phyloP scores from a whole-genome alignment of 1,140 invertebrate genomes.

The Anoplophora glabripennis region DNA sequence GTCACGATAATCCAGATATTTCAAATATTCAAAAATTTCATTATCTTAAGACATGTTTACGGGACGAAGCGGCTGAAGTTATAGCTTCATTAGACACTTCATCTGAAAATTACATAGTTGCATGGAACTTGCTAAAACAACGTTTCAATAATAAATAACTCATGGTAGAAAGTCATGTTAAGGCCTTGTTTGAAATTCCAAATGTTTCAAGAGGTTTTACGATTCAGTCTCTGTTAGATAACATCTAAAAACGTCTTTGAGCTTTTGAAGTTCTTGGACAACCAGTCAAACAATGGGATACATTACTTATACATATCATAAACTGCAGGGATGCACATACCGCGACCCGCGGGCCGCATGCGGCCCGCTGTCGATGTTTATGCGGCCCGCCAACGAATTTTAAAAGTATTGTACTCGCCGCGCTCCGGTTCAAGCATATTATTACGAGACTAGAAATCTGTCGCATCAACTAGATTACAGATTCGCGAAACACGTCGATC shows the following conservation, averaged over 20 bases:
- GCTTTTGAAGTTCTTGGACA: slow-evolving; percentile 6
- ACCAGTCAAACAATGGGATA: slow-evolving; percentile 14
- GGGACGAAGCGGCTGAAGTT: slow-evolving; percentile 22
- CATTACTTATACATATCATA: slow-evolving; percentile 12
- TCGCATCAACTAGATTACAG: no score
- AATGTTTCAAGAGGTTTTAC: neutral
- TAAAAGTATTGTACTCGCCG: no score
- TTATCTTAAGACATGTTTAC: slow-evolving; percentile 6
- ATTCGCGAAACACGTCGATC: no score
- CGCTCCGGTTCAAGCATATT: no score
- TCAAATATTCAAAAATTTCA: slow-evolving; percentile 8
- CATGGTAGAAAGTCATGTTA: slow-evolving; percentile 15
- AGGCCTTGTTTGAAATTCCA: slow-evolving; percentile 6
- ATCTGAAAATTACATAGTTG: slow-evolving; percentile 13
- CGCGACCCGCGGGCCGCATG: no score
- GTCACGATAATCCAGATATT: slow-evolving; percentile 3
- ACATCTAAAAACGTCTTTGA: slow-evolving; percentile 6
- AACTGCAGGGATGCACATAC: no score
- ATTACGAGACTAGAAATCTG: no score
- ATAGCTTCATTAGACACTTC: slow-evolving; percentile 17
- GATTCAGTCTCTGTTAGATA: slow-evolving; percentile 10
- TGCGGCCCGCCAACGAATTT: no score
- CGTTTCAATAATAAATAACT: slow-evolving; percentile 13
- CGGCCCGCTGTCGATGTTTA: no score
- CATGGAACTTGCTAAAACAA: slow-evolving; percentile 14